Conservation (phyloP, 2,113 vertebrate genomes). For the Monopterus albus region DNA sequence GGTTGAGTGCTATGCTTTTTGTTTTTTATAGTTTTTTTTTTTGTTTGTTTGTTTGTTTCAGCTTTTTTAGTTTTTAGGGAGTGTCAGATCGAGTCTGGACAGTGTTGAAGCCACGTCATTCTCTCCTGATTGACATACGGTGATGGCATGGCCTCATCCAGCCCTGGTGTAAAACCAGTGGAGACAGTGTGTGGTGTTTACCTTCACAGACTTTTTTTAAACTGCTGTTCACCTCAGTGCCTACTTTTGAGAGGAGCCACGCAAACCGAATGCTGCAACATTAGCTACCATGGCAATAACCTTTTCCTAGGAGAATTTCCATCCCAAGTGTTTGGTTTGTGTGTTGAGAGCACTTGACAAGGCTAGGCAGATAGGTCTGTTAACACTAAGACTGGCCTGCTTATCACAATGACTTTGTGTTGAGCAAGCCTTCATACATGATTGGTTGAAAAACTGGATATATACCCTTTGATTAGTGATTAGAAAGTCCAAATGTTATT, state of each 20-base stretch:
- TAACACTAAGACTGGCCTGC: slow-evolving; percentile 8
- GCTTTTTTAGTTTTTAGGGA: slow-evolving; percentile 36
- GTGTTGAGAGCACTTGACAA: slow-evolving; percentile 43
- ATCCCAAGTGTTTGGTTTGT: slow-evolving; percentile 33
- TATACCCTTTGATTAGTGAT: neutral
- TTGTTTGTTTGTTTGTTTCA: slow-evolving; percentile 17
- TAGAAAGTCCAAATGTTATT: neutral
- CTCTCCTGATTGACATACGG: slow-evolving; percentile 20
- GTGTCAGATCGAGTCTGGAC: slow-evolving; percentile 28
- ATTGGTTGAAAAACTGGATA: slow-evolving; percentile 4
- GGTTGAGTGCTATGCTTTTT: slow-evolving; percentile 66
- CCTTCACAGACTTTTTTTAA: slow-evolving; percentile 82
- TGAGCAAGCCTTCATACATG: neutral
- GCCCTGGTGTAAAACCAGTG: slow-evolving; percentile 1
- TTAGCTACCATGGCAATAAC: slow-evolving; percentile 84
- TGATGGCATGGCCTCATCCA: neutral
- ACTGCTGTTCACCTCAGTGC: slow-evolving; percentile 96
- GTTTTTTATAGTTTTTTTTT: slow-evolving; percentile 17
- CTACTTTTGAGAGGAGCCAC: slow-evolving; percentile 85
- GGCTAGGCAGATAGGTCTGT: slow-evolving; percentile 23
- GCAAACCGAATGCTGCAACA: slow-evolving; percentile 80
- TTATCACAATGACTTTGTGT: slow-evolving; percentile 12
- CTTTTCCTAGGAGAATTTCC: slow-evolving; percentile 21
- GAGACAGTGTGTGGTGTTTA: slow-evolving; percentile 79
- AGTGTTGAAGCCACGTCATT: slow-evolving; percentile 20